Conservation (phyloP, 2,113 vertebrate species). For the Ivindomyrus marchei region DNA sequence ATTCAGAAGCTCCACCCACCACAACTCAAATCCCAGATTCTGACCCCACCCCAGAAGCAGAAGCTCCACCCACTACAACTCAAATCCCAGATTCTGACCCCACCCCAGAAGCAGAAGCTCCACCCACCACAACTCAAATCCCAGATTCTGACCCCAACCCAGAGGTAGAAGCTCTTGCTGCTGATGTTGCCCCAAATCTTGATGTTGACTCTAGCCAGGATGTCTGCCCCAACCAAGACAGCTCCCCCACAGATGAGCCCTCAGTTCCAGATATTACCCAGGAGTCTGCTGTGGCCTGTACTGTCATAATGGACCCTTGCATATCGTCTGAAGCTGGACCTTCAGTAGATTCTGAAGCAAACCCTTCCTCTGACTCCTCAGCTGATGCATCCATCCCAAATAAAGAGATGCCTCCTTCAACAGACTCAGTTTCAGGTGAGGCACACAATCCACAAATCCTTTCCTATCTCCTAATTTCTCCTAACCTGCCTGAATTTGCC, state of each 20-base stretch:
- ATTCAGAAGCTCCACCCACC: slow-evolving; percentile 28
- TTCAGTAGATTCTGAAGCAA: neutral
- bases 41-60: neutral
- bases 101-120: slow-evolving; percentile 19
- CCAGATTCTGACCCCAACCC: neutral
- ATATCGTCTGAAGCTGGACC: neutral
- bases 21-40: neutral
- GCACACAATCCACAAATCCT: neutral
- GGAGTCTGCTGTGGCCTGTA: neutral
- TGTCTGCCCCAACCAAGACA: neutral
- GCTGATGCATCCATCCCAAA: slow-evolving; percentile 14
- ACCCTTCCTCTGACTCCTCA: slow-evolving; percentile 13
- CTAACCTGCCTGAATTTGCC: neutral
- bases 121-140: slow-evolving; percentile 17
- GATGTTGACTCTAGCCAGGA: neutral
- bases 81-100: neutral
- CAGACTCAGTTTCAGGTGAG: neutral
- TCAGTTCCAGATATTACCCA: neutral
- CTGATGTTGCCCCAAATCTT: neutral
- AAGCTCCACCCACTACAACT: neutral
- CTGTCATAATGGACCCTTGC: neutral
- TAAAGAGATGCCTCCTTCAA: slow-evolving; percentile 14
- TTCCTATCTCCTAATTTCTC: neutral
- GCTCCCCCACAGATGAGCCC: neutral
- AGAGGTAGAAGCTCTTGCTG: slow-evolving; percentile 26